phyloP scores from a whole-genome alignment of 2,113 vertebrate species.

The Miniopterus natalensis region DNA sequence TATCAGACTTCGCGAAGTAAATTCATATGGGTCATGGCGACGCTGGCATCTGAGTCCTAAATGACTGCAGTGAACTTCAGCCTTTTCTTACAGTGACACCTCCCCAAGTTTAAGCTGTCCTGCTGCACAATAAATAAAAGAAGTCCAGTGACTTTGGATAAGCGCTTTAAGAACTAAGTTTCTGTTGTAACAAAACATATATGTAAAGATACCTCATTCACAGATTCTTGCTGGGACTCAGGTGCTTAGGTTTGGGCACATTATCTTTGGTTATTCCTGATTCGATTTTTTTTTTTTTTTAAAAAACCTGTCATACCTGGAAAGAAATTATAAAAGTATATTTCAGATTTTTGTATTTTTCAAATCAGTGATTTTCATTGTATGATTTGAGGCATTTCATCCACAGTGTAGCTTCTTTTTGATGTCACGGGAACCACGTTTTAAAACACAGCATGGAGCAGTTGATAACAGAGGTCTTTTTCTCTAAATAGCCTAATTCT shows the following conservation, averaged over 20 bases:
- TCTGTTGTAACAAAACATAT: constrained; percentile 34
- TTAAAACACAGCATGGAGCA: constrained; percentile 8
- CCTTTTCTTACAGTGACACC: not conserved
- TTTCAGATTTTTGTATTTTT: constrained; percentile 39
- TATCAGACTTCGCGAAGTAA: not conserved
- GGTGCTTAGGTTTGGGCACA: not conserved
- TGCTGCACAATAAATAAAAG: not conserved
- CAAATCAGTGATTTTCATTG: not conserved
- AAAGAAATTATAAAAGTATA: constrained; percentile 31
- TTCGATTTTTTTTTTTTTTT: not conserved
- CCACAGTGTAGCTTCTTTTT: not conserved
- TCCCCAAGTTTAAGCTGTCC: constrained; percentile 13
- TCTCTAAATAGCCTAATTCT: not conserved
- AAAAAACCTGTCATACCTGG: not conserved
- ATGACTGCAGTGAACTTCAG: not conserved
- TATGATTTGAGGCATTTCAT: constrained; percentile 11
- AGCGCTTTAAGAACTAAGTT: constrained; percentile 25
- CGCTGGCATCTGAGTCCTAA: not conserved
- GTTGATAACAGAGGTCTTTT: constrained; percentile 8
- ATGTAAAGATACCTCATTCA: not conserved
- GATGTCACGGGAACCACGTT: not conserved
- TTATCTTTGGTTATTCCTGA: not conserved
- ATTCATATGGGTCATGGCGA: not conserved
- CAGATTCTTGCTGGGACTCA: not conserved
- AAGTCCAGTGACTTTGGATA: not conserved